phyloP scores from a whole-genome alignment of 2,888 invertebrate genomes.

The Epinotia demarniana region DNA sequence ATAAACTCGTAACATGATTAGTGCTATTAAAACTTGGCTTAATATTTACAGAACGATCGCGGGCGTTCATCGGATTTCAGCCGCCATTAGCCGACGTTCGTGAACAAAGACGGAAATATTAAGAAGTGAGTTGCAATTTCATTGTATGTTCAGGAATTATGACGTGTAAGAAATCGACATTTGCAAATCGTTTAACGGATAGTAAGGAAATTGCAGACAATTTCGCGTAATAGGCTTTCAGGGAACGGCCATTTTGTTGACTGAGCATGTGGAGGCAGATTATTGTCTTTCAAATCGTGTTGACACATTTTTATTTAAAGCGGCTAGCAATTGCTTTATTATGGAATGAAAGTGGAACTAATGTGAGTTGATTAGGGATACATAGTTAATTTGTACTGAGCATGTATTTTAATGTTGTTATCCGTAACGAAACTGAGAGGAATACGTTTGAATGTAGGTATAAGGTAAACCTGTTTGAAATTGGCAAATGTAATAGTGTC shows the following conservation, averaged over 20 bases:
- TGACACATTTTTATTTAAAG: conserved; percentile 42
- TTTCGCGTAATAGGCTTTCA: conserved; percentile 78
- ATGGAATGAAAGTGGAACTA: background rate
- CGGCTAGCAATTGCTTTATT: conserved; percentile 28
- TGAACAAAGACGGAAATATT: conserved; percentile 71
- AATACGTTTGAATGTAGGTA: no score
- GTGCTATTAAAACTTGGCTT: background rate
- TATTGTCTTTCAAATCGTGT: conserved; percentile 49
- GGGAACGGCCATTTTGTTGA: conserved; percentile 56
- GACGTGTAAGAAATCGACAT: conserved; percentile 82
- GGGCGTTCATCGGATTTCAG: conserved; percentile 20
- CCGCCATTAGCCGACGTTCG: conserved; percentile 40
- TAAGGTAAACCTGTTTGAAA: no score
- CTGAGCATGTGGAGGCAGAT: conserved; percentile 53
- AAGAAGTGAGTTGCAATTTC: conserved; percentile 80
- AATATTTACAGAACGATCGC: background rate
- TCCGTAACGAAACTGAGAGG: no score
- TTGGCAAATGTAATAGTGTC: no score
- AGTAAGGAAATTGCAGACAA: conserved; percentile 80
- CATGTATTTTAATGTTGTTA: no score
- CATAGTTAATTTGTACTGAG: background rate
- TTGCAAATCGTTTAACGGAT: conserved; percentile 81
- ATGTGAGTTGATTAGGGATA: background rate
- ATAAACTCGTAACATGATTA: background rate
- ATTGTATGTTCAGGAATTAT: conserved; percentile 83